A percentile compares a stretch with the other conserved stretches of the same genome.
phyloP scores from a whole-genome alignment of 2,797 vertebrate species.

The Poliocrania exsul region DNA sequence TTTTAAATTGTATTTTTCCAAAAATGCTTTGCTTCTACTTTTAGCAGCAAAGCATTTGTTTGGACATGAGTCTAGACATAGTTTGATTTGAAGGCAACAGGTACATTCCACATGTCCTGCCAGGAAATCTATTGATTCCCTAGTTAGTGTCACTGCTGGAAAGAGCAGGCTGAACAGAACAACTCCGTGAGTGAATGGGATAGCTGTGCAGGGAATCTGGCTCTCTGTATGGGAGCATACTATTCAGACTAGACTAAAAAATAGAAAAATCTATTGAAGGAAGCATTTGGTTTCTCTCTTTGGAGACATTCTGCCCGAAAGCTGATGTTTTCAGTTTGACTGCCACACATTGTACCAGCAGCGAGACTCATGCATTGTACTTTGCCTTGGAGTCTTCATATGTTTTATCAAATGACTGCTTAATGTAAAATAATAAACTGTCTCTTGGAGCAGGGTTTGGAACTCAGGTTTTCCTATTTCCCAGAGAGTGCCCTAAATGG shows the following conservation, averaged over 20 bases:
- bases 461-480: slow-evolving; percentile 5
- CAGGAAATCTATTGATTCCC: background rate
- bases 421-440: background rate
- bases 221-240: background rate
- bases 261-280: background rate
- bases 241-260: background rate
- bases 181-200: background rate
- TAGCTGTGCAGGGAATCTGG: background rate
- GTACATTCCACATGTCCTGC: slow-evolving; percentile 19
- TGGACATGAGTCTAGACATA: slow-evolving; percentile 59
- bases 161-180: background rate
- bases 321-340: background rate
- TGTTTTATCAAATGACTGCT: background rate
- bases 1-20: background rate
- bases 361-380: background rate
- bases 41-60: slow-evolving; percentile 53
- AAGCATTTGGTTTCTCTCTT: background rate
- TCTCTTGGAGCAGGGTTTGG: background rate
- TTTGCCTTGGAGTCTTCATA: background rate
- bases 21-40: slow-evolving; percentile 33
- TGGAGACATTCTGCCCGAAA: background rate
- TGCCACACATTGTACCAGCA: accelerated
- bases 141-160: background rate
- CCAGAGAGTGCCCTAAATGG: background rate
- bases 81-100: slow-evolving; percentile 49